Conservation (phyloP, 2,888 invertebrate genomes). For the Heliconius hortense region DNA sequence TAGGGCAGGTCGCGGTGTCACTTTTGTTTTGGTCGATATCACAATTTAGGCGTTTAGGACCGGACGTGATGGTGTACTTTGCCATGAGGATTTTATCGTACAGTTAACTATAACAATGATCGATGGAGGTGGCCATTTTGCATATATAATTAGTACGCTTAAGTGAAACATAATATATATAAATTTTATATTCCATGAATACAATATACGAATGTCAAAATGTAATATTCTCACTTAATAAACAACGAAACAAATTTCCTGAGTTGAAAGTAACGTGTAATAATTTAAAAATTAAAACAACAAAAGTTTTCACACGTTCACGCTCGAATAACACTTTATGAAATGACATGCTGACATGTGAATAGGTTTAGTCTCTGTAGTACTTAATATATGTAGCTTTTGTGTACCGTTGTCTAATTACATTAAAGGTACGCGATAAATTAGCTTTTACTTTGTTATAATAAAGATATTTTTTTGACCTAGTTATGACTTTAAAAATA, state of each 20-base stretch:
- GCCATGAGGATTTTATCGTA: conserved; percentile 34
- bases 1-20: conserved; percentile 50
- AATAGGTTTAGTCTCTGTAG: conserved; percentile 49
- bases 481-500: neutral
- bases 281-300: conserved; percentile 21
- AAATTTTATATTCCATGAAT: conserved; percentile 6
- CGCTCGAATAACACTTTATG: conserved; percentile 37
- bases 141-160: neutral
- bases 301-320: conserved; percentile 35
- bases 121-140: conserved; percentile 10
- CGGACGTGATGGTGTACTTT: conserved; percentile 44
- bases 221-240: conserved; percentile 11
- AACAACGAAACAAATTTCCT: conserved; percentile 9
- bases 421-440: neutral
- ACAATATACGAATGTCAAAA: neutral
- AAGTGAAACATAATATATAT: neutral
- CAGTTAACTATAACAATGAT: conserved; percentile 12
- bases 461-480: neutral
- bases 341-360: conserved; percentile 36
- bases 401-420: conserved; percentile 8
- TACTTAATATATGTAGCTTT: conserved; percentile 31
- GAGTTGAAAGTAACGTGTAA: conserved; percentile 16
- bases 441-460: neutral
- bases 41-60: conserved; percentile 29
- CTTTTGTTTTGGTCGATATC: conserved; percentile 47